A percentile compares a stretch with the other conserved stretches of the same genome.
phyloP scores from a whole-genome alignment of 2,888 invertebrate species.

The Oscheius sp. region DNA sequence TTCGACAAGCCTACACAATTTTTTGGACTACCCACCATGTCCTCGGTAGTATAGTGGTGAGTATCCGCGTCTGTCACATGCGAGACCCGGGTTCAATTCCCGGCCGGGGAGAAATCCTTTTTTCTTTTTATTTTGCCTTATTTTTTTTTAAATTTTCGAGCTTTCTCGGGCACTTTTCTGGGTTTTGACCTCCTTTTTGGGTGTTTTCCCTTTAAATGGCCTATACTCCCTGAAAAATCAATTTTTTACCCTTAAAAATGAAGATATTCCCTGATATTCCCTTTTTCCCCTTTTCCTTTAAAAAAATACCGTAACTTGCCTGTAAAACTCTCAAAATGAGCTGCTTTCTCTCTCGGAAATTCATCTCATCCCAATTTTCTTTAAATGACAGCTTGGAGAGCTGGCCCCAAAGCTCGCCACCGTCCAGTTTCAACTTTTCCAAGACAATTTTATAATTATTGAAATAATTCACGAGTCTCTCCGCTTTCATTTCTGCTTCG shows the following conservation, averaged over 20 bases:
- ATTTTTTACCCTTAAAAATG: too few species aligned
- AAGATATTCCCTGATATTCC: too few species aligned
- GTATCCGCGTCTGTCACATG: slow-evolving; percentile 35
- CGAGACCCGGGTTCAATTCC: slow-evolving; percentile 34
- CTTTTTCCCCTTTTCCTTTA: neutral
- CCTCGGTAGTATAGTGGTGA: slow-evolving; percentile 36
- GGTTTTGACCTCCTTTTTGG: too few species aligned
- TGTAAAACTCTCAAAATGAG: neutral
- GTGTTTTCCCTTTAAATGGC: too few species aligned
- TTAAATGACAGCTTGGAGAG: neutral
- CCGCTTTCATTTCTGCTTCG: neutral
- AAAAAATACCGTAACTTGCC: neutral
- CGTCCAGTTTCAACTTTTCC: neutral
- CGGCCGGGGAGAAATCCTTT: slow-evolving; percentile 28
- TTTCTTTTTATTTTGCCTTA: too few species aligned
- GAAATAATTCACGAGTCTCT: neutral
- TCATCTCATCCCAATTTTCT: neutral
- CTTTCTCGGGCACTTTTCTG: too few species aligned
- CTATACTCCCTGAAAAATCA: too few species aligned
- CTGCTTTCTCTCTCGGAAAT: neutral
- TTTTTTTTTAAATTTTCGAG: neutral
- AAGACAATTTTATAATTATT: neutral
- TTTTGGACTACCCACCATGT: too few species aligned
- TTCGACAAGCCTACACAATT: too few species aligned
- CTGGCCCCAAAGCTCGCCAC: neutral